Conservation (phyloP, 2,888 invertebrate genomes). For the Craniophora ligustri region DNA sequence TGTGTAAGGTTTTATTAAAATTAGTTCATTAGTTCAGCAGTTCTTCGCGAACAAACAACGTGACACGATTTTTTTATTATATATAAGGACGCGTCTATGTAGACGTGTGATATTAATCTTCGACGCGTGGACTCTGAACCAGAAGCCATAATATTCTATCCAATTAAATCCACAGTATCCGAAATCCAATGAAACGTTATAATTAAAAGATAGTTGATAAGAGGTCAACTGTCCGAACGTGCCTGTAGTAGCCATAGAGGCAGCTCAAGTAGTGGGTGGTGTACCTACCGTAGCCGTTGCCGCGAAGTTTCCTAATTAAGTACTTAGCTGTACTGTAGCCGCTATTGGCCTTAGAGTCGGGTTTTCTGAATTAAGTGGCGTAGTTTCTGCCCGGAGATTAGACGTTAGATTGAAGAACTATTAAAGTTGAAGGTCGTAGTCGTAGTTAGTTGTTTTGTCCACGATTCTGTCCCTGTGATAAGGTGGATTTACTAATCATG, state of each 20-base stretch:
- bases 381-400: constrained; percentile 11
- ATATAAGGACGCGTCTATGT: too few relatives aligned
- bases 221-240: constrained; percentile 21
- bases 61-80: too few relatives aligned
- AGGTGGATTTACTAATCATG: neutral
- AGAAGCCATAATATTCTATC: neutral
- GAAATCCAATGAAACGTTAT: constrained; percentile 19
- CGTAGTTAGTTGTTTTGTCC: neutral
- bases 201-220: constrained; percentile 27
- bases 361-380: constrained; percentile 18
- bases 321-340: constrained; percentile 19
- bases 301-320: constrained; percentile 37
- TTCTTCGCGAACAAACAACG: too few relatives aligned
- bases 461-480: neutral
- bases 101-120: too few relatives aligned
- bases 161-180: neutral
- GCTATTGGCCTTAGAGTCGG: constrained; percentile 16
- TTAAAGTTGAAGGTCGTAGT: neutral
- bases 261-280: constrained; percentile 14
- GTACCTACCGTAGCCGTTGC: constrained; percentile 6
- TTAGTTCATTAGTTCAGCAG: too few relatives aligned
- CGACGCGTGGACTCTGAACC: too few relatives aligned
- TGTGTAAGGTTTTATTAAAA: too few relatives aligned
- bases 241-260: constrained; percentile 3
- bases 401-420: constrained; percentile 1